phyloP scores from a whole-genome alignment of 2,113 vertebrate species.

The Megaptera novaeangliae region DNA sequence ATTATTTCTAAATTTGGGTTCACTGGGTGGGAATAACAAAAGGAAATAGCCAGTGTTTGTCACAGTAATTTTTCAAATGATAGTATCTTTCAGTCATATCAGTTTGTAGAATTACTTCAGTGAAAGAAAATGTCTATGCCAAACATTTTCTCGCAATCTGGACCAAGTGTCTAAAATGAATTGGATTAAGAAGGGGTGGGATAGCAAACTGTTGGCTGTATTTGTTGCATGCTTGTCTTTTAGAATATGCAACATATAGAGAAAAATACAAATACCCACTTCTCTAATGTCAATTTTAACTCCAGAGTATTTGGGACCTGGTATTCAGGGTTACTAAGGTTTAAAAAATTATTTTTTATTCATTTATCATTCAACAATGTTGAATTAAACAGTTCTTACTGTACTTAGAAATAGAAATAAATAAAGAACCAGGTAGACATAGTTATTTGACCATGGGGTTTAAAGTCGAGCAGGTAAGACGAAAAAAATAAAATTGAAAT shows the following conservation, averaged over 20 bases:
- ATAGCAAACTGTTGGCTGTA: not conserved
- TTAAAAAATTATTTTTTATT: not conserved
- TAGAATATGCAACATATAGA: not conserved
- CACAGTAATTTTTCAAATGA: not conserved
- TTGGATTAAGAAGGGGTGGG: not conserved
- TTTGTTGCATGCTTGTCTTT: not conserved
- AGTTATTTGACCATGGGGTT: not conserved
- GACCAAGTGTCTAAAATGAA: not conserved
- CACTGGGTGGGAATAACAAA: not conserved
- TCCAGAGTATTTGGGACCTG: not conserved
- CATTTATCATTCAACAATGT: not conserved
- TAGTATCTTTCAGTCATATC: not conserved
- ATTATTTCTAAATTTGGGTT: constrained; percentile 21
- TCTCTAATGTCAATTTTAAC: constrained; percentile 28
- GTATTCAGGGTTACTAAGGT: not conserved
- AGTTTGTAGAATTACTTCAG: constrained; percentile 5
- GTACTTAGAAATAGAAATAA: constrained; percentile 24
- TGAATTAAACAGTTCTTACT: not conserved
- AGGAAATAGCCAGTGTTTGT: not conserved
- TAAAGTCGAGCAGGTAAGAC: not conserved
- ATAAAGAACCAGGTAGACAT: not conserved
- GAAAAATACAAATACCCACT: not conserved
- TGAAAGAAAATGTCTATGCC: not conserved
- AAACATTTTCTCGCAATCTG: not conserved
- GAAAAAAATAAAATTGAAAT: not conserved